Conservation (phyloP, 2,797 vertebrate species). For the Zenarchopterus dispar region DNA sequence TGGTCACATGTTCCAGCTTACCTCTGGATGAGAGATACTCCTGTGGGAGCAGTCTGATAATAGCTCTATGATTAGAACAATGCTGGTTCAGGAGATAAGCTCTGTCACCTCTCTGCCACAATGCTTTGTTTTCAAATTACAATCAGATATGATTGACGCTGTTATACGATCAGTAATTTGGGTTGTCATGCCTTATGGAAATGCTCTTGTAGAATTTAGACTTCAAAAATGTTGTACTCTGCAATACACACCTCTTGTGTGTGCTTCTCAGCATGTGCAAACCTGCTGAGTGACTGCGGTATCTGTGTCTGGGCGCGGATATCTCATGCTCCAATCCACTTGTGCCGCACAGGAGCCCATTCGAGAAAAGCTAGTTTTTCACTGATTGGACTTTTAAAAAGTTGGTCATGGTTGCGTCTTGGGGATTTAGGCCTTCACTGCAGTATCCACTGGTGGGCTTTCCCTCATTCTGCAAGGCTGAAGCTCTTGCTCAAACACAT, state of each 20-base stretch:
- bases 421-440: constrained; percentile 26
- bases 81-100: constrained; percentile 4
- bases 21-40: constrained; percentile 18
- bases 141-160: constrained; percentile 18
- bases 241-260: constrained; percentile 4
- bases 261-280: constrained; percentile 7
- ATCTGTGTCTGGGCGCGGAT: constrained; percentile 39
- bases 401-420: constrained; percentile 31
- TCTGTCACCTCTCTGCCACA: background rate
- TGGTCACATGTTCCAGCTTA: constrained; percentile 72
- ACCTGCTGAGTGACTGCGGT: constrained; percentile 21
- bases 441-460: constrained; percentile 15
- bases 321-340: constrained; percentile 46
- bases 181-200: constrained; percentile 16
- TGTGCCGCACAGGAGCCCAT: constrained; percentile 11
- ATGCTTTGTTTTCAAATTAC: constrained; percentile 26
- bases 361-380: constrained; percentile 30
- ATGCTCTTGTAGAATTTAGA: constrained; percentile 19
- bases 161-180: constrained; percentile 14
- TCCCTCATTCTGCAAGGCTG: background rate
- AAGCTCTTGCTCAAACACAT: constrained; percentile 9
- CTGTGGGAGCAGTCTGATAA: constrained; percentile 15
- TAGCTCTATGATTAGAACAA: constrained; percentile 13
- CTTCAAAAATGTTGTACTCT: constrained; percentile 32
- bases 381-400: constrained; percentile 13